A percentile compares a stretch with the other conserved stretches of the same genome.
Conservation (phyloP, 2,888 invertebrate species). For the Lymantria monacha region DNA sequence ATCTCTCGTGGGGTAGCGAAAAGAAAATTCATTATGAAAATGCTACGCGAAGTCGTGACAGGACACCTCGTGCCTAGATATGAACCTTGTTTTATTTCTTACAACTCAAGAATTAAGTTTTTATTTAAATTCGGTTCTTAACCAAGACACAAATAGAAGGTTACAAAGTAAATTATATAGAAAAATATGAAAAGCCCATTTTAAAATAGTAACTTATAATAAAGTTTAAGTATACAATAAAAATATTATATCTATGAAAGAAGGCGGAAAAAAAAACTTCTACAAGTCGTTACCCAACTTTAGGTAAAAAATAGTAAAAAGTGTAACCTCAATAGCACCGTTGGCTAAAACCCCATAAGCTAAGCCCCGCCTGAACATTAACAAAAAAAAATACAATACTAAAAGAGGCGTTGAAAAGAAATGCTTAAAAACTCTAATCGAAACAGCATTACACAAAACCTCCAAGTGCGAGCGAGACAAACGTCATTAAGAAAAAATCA, state of each 20-base stretch:
- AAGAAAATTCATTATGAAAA: conserved; percentile 21
- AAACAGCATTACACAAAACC: conserved; percentile 44
- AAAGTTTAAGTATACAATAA: background rate
- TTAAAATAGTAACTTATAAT: background rate
- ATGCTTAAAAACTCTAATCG: conserved; percentile 60
- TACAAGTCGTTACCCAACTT: conserved; percentile 37
- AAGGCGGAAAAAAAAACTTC: conserved; percentile 28
- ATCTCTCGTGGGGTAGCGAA: conserved; percentile 73
- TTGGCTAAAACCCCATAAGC: conserved; percentile 67
- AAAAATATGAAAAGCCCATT: background rate
- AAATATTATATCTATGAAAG: background rate
- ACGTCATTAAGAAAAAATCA: conserved; percentile 74
- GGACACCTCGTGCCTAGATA: conserved; percentile 21
- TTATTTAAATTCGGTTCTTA: background rate
- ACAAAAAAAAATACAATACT: conserved; percentile 71
- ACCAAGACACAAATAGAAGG: background rate
- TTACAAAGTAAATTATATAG: background rate
- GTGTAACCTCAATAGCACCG: conserved; percentile 56
- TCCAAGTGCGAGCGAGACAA: conserved; percentile 65
- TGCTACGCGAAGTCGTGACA: conserved; percentile 3
- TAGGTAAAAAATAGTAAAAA: conserved; percentile 68
- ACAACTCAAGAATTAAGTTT: background rate
- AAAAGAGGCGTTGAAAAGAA: conserved; percentile 78
- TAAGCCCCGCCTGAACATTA: conserved; percentile 75
- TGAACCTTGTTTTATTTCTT: conserved; percentile 30